Evolutionary conservation across 2,888 invertebrate genomes (phyloP).

Genomic region (Habroteleia sp.): DNA sequence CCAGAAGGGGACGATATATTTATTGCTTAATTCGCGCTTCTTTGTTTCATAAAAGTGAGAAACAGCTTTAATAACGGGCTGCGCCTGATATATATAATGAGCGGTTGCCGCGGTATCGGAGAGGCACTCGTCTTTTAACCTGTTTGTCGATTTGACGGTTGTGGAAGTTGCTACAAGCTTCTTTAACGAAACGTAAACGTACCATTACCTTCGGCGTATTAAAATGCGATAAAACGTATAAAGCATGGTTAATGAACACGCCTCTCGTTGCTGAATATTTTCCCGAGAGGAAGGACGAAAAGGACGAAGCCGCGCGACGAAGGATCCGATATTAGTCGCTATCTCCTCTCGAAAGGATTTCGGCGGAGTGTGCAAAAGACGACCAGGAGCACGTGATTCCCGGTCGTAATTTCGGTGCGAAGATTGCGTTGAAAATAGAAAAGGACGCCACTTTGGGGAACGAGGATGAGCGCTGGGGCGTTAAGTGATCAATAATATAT

Average conservation of each 20-base stretch:
- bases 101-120: slow-evolving; percentile 71
- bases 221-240: slow-evolving; percentile 52
- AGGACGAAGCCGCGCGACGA: slow-evolving; percentile 37
- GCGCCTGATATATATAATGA: slow-evolving; percentile 73
- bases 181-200: slow-evolving; percentile 40
- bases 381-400: slow-evolving; percentile 67
- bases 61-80: slow-evolving; percentile 79
- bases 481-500: no score
- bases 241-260: slow-evolving; percentile 54
- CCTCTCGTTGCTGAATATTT: slow-evolving; percentile 57
- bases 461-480: no score
- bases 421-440: slow-evolving; percentile 62
- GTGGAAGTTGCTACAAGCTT: slow-evolving; percentile 62
- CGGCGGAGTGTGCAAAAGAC: slow-evolving; percentile 54
- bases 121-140: slow-evolving; percentile 63
- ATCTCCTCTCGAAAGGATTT: slow-evolving; percentile 44
- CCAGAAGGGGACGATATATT: slow-evolving; percentile 70
- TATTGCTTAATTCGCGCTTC: slow-evolving; percentile 79
- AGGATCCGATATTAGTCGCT: slow-evolving; percentile 63
- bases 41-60: slow-evolving; percentile 80
- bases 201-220: slow-evolving; percentile 50
- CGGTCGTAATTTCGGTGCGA: slow-evolving; percentile 66
- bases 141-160: slow-evolving; percentile 65
- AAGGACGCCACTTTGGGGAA: slow-evolving; percentile 7
- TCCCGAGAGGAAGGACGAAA: slow-evolving; percentile 39